phyloP scores from a whole-genome alignment of 2,113 vertebrate species.

The Oncorhynchus clarkii region DNA sequence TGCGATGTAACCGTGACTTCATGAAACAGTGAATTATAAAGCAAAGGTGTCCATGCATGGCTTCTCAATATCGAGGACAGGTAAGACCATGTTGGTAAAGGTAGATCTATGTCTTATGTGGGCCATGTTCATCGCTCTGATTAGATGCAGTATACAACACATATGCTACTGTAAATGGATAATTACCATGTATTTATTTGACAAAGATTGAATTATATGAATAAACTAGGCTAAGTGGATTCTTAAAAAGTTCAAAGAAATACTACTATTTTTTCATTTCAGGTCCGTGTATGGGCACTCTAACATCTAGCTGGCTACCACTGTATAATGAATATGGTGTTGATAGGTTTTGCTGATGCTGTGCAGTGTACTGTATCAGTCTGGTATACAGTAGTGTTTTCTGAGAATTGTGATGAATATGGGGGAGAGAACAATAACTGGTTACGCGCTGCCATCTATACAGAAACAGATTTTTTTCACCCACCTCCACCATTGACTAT shows the following conservation, averaged over 20 bases:
- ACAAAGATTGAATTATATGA: no score
- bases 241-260: background rate
- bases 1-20: no score
- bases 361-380: constrained; percentile 1
- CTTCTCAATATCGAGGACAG: no score
- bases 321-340: constrained; percentile 15
- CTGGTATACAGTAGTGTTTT: constrained; percentile 31
- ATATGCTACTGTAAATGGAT: no score
- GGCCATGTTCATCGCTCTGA: no score
- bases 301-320: background rate
- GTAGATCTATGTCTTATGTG: no score
- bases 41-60: no score
- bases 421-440: constrained; percentile 55
- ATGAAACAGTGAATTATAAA: no score
- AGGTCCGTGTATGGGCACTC: background rate
- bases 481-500: constrained; percentile 25
- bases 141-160: no score
- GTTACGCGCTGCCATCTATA: constrained; percentile 43
- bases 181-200: no score
- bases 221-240: no score
- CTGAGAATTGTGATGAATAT: constrained; percentile 55
- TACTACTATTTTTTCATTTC: background rate
- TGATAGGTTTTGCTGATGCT: constrained; percentile 37
- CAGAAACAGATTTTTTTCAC: constrained; percentile 47
- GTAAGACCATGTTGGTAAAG: no score